Base-by-base conservation (phyloP, 1,140 invertebrate species). In the Lepidostoma basale region DNA sequence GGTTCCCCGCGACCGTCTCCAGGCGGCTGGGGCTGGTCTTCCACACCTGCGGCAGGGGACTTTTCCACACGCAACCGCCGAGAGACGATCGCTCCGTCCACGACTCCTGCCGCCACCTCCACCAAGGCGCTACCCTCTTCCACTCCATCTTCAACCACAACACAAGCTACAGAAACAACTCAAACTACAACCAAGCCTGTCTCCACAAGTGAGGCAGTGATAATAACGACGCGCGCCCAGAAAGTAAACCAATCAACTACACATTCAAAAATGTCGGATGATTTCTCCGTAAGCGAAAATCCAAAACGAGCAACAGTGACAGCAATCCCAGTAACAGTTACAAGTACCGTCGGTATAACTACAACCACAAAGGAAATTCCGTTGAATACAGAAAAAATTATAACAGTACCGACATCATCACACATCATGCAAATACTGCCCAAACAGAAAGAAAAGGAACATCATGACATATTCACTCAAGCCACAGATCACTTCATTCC, bases 401-500 rank as follows among this genome's bases (percentile, higher is more conserved):
- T 52, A 18, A 59, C 63, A 20, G 62, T 69, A 2, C 10, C 36
- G 14, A n/a, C 39, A 3, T 14, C 26, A 12, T 18, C 44, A 70
- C 79, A 62, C 20, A 5, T 23, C 42, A 3, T 25, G 14, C 33
- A 60, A 25, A n/a, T 42, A 22, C 23, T 25, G 2, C 33, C 33
- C 16, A 79, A 80, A 72, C 23, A 76, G 12, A 78, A 79, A 74
- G 76, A 79, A 67, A 77, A 78, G 69, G 71, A 78, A 52, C 75
- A 76, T 67, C 77, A 82, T 28, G 67, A 72, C 49, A 81, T 84
- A 71, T 84, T 80, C 72, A 82, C 77, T 33, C 81, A 82, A 74
- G 77, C 82, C 2, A 80, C 81, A 6, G 82, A 84, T 71, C 82
- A 83, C 72, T 84, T 84, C 70, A 76, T 84, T 16, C 82, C 82